A percentile compares a stretch with the other conserved stretches of the same genome.
Evolutionary conservation across 1,140 invertebrate genomes (phyloP).

Genomic region (Drosophila tani): DNA sequence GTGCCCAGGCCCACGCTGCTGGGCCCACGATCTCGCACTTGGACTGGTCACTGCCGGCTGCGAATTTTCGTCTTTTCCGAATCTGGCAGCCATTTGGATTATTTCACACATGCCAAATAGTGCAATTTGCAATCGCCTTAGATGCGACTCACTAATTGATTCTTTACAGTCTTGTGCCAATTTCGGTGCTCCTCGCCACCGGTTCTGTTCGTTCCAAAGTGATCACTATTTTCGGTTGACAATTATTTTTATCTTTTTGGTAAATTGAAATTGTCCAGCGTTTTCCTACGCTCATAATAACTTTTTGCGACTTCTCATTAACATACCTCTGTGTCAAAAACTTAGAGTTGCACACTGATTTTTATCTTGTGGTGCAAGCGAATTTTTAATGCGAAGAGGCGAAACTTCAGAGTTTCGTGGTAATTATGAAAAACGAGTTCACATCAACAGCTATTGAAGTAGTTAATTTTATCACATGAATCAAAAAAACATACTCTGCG

Average conservation of each 20-base stretch:
- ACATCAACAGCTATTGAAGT: conserved; percentile 8
- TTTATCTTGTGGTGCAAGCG: conserved; percentile 16
- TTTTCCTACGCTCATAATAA: conserved; percentile 11
- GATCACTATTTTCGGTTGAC: conserved; percentile 24
- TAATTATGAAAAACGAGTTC: conserved; percentile 34
- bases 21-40: conserved; percentile 18
- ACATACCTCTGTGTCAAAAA: conserved; percentile 13
- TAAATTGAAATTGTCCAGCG: conserved; percentile 27
- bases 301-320: conserved; percentile 16
- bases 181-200: conserved; percentile 24
- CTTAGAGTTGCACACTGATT: conserved; percentile 7
- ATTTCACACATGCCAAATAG: conserved; percentile 65
- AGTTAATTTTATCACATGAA: conserved; percentile 4
- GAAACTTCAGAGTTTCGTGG: conserved; percentile 9
- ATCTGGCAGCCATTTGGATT: conserved; percentile 54
- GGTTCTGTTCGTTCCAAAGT: conserved; percentile 22
- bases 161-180: conserved; percentile 61
- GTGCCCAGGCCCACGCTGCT: conserved; percentile 15
- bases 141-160: conserved; percentile 73
- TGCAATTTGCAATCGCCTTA: conserved; percentile 62
- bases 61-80: conserved; percentile 27
- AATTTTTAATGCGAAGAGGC: conserved; percentile 8
- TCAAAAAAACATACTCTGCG: neutral
- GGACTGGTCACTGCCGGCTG: conserved; percentile 17
- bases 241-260: conserved; percentile 37